Evolutionary conservation across 2,113 vertebrate species (phyloP).

Genomic region (Hydropotes inermis): DNA sequence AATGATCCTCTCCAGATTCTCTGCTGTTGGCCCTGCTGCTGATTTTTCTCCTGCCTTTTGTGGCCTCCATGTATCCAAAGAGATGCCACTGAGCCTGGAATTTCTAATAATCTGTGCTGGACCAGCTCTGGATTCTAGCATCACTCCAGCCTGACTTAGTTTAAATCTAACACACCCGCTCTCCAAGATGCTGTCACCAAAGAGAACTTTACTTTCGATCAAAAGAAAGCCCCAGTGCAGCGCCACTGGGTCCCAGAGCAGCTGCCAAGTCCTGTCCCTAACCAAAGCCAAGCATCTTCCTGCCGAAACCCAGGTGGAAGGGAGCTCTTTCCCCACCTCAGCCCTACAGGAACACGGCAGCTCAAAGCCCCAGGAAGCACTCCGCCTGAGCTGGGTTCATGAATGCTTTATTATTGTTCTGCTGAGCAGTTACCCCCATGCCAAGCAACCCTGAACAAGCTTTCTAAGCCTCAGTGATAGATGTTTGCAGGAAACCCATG

Average conservation of each 20-base stretch:
- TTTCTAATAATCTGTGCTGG: background rate
- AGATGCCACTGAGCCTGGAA: background rate
- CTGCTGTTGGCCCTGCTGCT: background rate
- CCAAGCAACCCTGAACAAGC: conserved; percentile 68
- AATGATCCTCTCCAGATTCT: background rate
- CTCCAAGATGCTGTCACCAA: background rate
- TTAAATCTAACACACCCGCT: background rate
- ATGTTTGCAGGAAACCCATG: conserved; percentile 55
- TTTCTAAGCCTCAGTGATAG: conserved; percentile 26
- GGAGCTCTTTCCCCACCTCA: background rate
- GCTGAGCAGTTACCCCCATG: conserved; percentile 60
- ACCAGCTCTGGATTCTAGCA: background rate
- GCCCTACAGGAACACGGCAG: conserved; percentile 15
- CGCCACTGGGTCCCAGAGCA: background rate
- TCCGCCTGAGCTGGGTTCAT: conserved; percentile 44
- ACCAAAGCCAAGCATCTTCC: background rate
- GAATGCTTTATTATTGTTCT: conserved; percentile 68
- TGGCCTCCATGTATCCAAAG: background rate
- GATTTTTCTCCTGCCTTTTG: background rate
- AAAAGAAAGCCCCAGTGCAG: background rate
- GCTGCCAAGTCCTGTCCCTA: background rate
- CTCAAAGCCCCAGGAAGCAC: conserved; percentile 39
- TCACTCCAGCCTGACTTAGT: background rate
- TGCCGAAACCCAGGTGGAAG: background rate
- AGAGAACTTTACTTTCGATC: background rate